These are phyloP conservation scores for Neodiprion pinetum DNA, from an alignment of 1,140 invertebrate species.

Conservation along the genomic window DNA sequence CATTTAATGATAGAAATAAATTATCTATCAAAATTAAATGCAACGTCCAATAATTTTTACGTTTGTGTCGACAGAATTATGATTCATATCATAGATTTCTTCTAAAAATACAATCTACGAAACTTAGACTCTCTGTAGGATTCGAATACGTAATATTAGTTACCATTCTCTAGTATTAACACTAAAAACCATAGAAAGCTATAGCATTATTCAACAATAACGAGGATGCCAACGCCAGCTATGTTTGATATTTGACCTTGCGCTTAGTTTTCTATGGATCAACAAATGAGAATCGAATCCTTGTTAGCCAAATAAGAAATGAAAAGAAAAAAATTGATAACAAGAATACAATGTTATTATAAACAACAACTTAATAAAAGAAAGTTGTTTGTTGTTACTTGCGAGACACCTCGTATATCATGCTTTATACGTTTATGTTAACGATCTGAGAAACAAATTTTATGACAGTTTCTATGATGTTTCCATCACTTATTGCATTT, in stretches of 20 bases:
- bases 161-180: slow-evolving; percentile 26
- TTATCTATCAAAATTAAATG: background rate
- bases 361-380: slow-evolving; percentile 56
- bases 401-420: slow-evolving; percentile 36
- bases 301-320: slow-evolving; percentile 38
- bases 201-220: slow-evolving; percentile 39
- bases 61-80: background rate
- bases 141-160: slow-evolving; percentile 5
- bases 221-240: slow-evolving; percentile 44
- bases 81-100: background rate
- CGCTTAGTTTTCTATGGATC: slow-evolving; percentile 52
- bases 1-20: background rate
- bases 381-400: slow-evolving; percentile 57
- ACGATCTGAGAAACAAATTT: slow-evolving; percentile 4
- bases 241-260: slow-evolving; percentile 48
- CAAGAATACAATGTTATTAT: slow-evolving; percentile 53
- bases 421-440: slow-evolving; percentile 16
- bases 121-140: background rate
- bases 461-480: slow-evolving; percentile 9
- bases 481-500: background rate
- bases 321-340: slow-evolving; percentile 36
- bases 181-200: slow-evolving; percentile 23
- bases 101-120: background rate
- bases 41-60: slow-evolving; percentile 1
- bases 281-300: slow-evolving; percentile 35